Conservation (phyloP, 2,797 vertebrate species). For the Crocidura indochinensis region DNA sequence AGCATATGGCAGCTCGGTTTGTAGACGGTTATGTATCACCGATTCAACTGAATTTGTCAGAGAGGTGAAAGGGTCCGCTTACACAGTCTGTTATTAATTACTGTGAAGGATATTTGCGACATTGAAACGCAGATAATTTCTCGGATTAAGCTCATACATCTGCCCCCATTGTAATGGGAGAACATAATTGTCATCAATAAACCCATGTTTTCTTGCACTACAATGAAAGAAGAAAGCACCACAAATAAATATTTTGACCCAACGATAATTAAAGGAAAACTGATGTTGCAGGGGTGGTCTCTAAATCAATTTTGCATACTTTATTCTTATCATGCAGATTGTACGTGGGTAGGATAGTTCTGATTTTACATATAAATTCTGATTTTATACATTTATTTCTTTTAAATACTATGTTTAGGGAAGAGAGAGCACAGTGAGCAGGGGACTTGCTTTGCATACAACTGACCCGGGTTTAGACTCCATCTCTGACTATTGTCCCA, state of each 20-base stretch:
- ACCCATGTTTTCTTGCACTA: slow-evolving; percentile 65
- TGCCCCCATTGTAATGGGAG: slow-evolving; percentile 75
- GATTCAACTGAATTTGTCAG: slow-evolving; percentile 71
- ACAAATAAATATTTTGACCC: slow-evolving; percentile 80
- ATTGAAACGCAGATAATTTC: slow-evolving; percentile 78
- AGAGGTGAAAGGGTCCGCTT: slow-evolving; percentile 65
- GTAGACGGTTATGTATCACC: slow-evolving; percentile 65
- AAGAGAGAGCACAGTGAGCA: no score
- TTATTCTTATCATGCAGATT: slow-evolving; percentile 55
- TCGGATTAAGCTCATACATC: slow-evolving; percentile 76
- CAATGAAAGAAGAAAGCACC: slow-evolving; percentile 70
- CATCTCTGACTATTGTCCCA: no score
- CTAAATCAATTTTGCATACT: slow-evolving; percentile 62
- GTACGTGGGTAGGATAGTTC: background rate
- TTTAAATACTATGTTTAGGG: no score
- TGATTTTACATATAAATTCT: background rate
- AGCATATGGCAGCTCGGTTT: slow-evolving; percentile 67
- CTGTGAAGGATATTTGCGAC: slow-evolving; percentile 69
- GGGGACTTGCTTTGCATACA: no score
- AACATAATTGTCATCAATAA: slow-evolving; percentile 75
- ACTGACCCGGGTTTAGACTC: no score
- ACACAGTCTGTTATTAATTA: slow-evolving; percentile 75
- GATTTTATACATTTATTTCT: no score
- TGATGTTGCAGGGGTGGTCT: slow-evolving; percentile 28
- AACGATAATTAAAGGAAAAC: slow-evolving; percentile 72